Evolutionary conservation across 2,888 invertebrate genomes (phyloP).

Genomic region (Laothoe populi): DNA sequence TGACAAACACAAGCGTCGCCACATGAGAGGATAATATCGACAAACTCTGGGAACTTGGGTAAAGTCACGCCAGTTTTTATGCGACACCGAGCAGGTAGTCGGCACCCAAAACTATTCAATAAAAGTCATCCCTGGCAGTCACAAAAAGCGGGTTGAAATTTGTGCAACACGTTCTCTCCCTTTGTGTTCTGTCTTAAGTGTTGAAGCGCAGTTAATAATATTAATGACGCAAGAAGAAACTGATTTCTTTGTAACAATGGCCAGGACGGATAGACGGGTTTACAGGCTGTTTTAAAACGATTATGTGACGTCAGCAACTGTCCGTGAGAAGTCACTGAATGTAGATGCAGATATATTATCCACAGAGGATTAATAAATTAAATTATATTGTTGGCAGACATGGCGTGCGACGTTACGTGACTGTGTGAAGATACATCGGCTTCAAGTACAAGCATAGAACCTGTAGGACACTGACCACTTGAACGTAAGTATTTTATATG

Average conservation of each 20-base stretch:
- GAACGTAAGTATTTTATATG: slow-evolving; percentile 9
- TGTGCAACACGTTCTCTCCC: slow-evolving; percentile 55
- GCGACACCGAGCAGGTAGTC: slow-evolving; percentile 54
- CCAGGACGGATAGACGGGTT: background rate
- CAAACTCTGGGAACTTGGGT: slow-evolving; percentile 6
- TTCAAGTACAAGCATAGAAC: background rate
- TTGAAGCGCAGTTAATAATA: slow-evolving; percentile 38
- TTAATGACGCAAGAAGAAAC: slow-evolving; percentile 15
- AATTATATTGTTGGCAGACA: slow-evolving; percentile 17
- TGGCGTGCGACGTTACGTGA: slow-evolving; percentile 1
- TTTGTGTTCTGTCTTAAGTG: slow-evolving; percentile 42
- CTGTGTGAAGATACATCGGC: background rate
- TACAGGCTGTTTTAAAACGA: background rate
- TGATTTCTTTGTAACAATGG: background rate
- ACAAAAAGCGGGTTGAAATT: slow-evolving; percentile 53
- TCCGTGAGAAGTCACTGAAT: background rate
- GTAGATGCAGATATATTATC: background rate
- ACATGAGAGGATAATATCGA: slow-evolving; percentile 20
- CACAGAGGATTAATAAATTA: background rate
- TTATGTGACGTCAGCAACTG: background rate
- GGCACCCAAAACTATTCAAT: slow-evolving; percentile 40
- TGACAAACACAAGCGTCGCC: slow-evolving; percentile 24
- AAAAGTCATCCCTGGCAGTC: slow-evolving; percentile 44
- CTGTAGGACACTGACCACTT: no score
- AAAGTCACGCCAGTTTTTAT: slow-evolving; percentile 11